Evolutionary conservation across 2,113 vertebrate species (phyloP).

Genomic region (Bettongia penicillata): DNA sequence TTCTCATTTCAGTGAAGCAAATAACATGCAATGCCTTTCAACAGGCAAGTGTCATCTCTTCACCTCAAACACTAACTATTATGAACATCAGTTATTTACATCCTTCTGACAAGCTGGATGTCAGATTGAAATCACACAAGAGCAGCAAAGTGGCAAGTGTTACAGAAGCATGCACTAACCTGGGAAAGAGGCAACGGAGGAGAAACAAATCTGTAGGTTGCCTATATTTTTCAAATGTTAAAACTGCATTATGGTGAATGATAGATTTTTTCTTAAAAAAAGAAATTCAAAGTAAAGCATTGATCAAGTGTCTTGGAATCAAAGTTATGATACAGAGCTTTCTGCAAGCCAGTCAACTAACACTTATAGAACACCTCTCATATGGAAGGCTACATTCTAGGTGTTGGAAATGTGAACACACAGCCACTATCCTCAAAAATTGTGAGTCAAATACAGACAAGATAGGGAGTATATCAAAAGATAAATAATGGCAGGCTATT

Average conservation of each 20-base stretch:
- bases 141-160: neutral
- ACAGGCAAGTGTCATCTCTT: neutral
- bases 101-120: constrained; percentile 47
- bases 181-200: constrained; percentile 34
- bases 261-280: neutral
- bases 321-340: neutral
- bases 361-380: neutral
- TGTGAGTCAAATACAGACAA: neutral
- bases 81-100: constrained; percentile 52
- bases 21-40: neutral
- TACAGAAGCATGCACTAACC: constrained; percentile 17
- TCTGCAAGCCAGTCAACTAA: neutral
- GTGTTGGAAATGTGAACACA: neutral
- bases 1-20: neutral
- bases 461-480: neutral
- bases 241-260: neutral
- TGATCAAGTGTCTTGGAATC: neutral
- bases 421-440: neutral
- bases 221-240: neutral
- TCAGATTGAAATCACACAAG: neutral
- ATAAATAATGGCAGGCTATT: neutral
- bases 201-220: neutral
- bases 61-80: constrained; percentile 45
- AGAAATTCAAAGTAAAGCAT: neutral
- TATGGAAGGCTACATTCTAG: neutral